Evolutionary conservation across 1,140 invertebrate species (phyloP), one percentile per base, ranked within the genome.

Genomic region (Drosophila micromelanica): DNA sequence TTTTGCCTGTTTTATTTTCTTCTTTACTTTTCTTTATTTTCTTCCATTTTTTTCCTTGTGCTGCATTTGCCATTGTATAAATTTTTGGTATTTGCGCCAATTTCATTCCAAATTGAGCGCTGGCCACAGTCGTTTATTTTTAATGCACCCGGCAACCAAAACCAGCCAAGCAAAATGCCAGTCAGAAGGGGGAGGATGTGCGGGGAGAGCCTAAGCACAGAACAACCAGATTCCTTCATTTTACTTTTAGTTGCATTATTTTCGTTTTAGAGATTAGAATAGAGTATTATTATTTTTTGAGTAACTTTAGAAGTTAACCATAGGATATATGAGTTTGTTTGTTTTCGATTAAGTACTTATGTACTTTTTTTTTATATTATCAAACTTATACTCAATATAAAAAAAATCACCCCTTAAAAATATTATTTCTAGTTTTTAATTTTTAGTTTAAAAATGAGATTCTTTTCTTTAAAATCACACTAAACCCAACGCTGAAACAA

Each of bases 71-170:
- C 78, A 87, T 87, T 86, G 81, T 87, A 86, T 87, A 86, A 78
- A 82, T 82, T 86, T 86, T 86, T 86, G 81, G 81, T 86, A 86
- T 86, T 87, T 87, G 84, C 78, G 84, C 84, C 82, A 87, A 89
- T 87, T 87, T 87, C 78, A 87, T 87, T 87, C 84, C 82, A 87
- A 87, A 87, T 87, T 87, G 82, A 87, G 82, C 82, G 79, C 82
- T 89, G 75, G 62, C 82, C 84, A 79, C 82, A 89, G 84, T 87
- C 82, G 82, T 87, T 89, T 87, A 87, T 89, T 87, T 87, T 89
- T 82, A 87, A 87, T 87, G 82, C 84, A 89, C 72, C 75, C 77
- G 15, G 20, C 71, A 71, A 74, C 55, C 38, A 69, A 51, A 76
- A 60, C 30, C 78, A 76, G 51, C 64, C 55, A 63, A 75, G 81